phyloP scores from a whole-genome alignment of 2,113 vertebrate genomes.

The Carassius carassius region DNA sequence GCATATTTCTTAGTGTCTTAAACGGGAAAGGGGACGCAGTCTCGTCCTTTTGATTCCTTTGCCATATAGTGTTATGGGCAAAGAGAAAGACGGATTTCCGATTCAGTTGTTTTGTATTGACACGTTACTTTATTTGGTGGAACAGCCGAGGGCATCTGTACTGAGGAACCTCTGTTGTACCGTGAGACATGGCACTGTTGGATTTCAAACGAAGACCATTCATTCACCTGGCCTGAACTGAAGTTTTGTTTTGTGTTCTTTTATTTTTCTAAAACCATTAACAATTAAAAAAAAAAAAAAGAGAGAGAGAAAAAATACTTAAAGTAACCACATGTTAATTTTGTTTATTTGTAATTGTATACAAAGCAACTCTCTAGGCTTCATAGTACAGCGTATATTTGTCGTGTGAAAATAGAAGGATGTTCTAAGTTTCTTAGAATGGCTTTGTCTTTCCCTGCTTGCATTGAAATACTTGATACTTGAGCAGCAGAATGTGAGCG shows the following conservation, averaged over 20 bases:
- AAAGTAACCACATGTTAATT: conserved; percentile 63
- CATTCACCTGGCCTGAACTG: conserved; percentile 79
- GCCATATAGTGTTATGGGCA: conserved; percentile 89
- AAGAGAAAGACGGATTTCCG: conserved; percentile 79
- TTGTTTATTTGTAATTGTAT: conserved; percentile 82
- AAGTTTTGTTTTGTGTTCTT: conserved; percentile 62
- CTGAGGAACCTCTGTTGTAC: conserved; percentile 53
- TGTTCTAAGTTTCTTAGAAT: conserved; percentile 80
- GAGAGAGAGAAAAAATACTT: conserved; percentile 57
- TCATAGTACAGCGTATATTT: conserved; percentile 84
- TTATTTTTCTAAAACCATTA: conserved; percentile 63
- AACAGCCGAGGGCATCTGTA: conserved; percentile 64
- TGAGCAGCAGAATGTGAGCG: conserved; percentile 65
- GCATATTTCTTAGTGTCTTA: conserved; percentile 94
- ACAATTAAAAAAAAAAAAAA: conserved; percentile 42
- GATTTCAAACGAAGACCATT: conserved; percentile 78
- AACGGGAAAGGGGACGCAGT: conserved; percentile 75
- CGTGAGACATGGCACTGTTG: conserved; percentile 58
- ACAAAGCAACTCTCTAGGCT: conserved; percentile 82
- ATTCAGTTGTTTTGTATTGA: conserved; percentile 72
- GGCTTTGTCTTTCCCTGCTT: conserved; percentile 77
- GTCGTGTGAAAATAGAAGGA: conserved; percentile 77
- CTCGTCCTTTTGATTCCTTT: conserved; percentile 79
- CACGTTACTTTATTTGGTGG: conserved; percentile 74
- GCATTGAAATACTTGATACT: conserved; percentile 66